Base-by-base conservation (phyloP, 1,140 invertebrate species). In the Drosophila ogumai region DNA sequence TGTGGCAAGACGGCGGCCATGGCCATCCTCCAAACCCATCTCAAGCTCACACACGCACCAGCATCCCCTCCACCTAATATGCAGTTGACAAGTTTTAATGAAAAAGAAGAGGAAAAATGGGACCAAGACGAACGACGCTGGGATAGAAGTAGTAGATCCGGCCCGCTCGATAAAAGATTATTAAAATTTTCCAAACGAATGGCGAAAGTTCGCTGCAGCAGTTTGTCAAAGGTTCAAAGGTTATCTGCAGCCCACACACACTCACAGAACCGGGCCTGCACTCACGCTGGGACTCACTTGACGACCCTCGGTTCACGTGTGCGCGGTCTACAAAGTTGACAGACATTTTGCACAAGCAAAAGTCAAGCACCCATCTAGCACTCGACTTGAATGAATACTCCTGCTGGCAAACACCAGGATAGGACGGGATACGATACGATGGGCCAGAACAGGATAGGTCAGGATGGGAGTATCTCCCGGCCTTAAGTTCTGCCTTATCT, bases 121-220 rank as follows among this genome's bases (percentile, higher is more conserved):
- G 32, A 22, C 7, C 32, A 59, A 72, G 66, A 72, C 52, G 55
- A 47, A 59, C 52, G 49, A 67, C n/a, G 49, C 25, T 31, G 12
- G 61, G 46, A 65, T 52, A 58, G 40, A 55, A 44, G 68, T 43
- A 34, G 15, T 31, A 6, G 34, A 77, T 75, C 40, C 41, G 54
- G 74, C 49, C 69, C 50, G 72, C 74, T 80, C 79, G 85, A 90
- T 90, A 81, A 71, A 88, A 80, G 84, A 88, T 90, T 88, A 88
- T 88, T 88, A 88, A 88, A 88, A 85, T 88, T 78, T 85, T 85
- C 77, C 81, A 81, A 90, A 66, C 80, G 85, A 90, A 72, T 81
- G 79, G 65, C 67, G 76, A 69, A 79, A 79, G 72, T 79, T 84
- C 66, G 79, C 74, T 74, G 74, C 67, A 78, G 64, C 78, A 81